Percentiles rank a stretch among this genome's conserved stretches.
These are phyloP conservation scores for Amphilophus citrinellus DNA, from an alignment of 2,113 vertebrate species.

Conservation along the genomic window DNA sequence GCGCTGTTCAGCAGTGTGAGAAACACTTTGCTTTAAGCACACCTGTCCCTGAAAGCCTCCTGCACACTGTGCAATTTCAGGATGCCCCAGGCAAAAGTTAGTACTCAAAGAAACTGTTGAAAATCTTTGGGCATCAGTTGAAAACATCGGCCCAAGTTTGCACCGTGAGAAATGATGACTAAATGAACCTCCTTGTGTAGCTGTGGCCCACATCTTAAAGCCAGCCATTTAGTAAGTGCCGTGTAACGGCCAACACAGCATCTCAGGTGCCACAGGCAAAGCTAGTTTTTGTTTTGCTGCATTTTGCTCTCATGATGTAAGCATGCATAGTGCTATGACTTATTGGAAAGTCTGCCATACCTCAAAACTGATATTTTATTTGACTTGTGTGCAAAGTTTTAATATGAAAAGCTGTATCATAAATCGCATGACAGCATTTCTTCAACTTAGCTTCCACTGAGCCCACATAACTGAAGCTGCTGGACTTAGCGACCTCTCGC, in stretches of 20 bases:
- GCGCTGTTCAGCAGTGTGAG: not conserved
- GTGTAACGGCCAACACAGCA: not conserved
- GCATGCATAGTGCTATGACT: not conserved
- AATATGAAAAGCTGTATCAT: not conserved
- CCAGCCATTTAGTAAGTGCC: not conserved
- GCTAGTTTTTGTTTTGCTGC: not conserved
- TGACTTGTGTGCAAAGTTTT: not conserved
- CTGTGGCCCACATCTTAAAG: not conserved
- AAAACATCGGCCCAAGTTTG: not conserved
- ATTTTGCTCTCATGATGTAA: not conserved
- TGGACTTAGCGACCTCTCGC: not conserved
- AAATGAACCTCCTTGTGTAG: not conserved
- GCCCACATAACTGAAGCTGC: not conserved
- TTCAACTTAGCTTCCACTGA: not conserved
- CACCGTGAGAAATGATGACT: not conserved
- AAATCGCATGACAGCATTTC: not conserved
- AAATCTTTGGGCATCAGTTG: not conserved
- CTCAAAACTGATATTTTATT: constrained; percentile 6
- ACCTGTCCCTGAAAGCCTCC: not conserved
- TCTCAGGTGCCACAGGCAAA: not conserved
- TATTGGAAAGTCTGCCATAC: not conserved
- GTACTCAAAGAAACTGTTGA: not conserved
- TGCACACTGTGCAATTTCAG: not conserved
- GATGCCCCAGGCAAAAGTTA: not conserved
- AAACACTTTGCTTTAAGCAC: not conserved